Evolutionary conservation across 1,140 invertebrate genomes (phyloP).

Genomic region (Wasmannia auropunctata): DNA sequence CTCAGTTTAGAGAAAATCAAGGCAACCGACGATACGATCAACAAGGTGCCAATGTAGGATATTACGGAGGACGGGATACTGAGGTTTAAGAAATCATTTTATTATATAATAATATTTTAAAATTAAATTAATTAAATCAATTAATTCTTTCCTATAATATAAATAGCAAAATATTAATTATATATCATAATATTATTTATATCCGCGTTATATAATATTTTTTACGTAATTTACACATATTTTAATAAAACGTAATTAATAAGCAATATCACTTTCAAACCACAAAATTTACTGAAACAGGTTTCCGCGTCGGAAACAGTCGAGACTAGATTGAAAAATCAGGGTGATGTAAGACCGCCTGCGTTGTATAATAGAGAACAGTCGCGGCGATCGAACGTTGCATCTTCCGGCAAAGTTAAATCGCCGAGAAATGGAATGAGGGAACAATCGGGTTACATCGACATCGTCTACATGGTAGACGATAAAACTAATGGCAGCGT

Average conservation of each 20-base stretch:
- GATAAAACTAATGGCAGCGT: conserved; percentile 53
- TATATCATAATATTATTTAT: not conserved
- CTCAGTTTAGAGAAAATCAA: not conserved
- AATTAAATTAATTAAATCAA: not conserved
- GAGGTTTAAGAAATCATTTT: conserved; percentile 1
- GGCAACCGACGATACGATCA: not conserved
- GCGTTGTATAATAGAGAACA: conserved; percentile 29
- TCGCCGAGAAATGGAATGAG: not conserved
- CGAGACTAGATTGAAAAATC: conserved; percentile 43
- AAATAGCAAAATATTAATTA: not conserved
- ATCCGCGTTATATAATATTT: not conserved
- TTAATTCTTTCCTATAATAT: not conserved
- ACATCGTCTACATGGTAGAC: conserved; percentile 81
- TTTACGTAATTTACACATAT: not conserved
- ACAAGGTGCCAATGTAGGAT: not conserved
- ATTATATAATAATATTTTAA: not conserved
- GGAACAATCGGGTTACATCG: conserved; percentile 77
- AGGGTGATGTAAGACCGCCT: conserved; percentile 19
- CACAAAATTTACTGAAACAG: conserved; percentile 7
- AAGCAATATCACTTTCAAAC: conserved; percentile 8
- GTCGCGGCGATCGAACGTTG: not conserved
- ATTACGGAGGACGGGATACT: not conserved
- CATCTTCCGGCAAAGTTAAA: conserved; percentile 2
- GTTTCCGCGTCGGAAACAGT: conserved; percentile 57
- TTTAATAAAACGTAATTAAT: not conserved